phyloP scores from a whole-genome alignment of 1,140 invertebrate genomes.

The Charaxes varanes region DNA sequence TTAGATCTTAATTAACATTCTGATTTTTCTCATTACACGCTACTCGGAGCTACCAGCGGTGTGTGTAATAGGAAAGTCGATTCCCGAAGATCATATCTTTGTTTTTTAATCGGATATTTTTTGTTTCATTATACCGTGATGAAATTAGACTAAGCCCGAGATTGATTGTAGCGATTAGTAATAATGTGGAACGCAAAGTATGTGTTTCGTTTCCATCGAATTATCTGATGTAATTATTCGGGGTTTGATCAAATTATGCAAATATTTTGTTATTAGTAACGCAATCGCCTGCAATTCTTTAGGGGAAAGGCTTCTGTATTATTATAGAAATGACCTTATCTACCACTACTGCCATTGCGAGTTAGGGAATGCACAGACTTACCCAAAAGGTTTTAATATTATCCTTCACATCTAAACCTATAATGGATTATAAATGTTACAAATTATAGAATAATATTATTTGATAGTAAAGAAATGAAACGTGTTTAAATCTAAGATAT shows the following conservation, averaged over 20 bases:
- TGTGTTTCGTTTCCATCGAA: constrained; percentile 19
- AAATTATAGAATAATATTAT: background rate
- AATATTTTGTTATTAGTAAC: constrained; percentile 13
- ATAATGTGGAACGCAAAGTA: constrained; percentile 15
- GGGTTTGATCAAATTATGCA: constrained; percentile 17
- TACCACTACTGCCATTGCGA: no score
- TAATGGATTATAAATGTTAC: background rate
- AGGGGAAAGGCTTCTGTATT: no score
- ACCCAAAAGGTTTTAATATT: no score
- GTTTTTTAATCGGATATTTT: constrained; percentile 48
- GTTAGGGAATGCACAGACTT: no score
- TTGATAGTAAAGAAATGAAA: no score
- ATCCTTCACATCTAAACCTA: no score
- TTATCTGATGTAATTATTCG: constrained; percentile 20
- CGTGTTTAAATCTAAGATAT: no score
- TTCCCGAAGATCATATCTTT: constrained; percentile 47
- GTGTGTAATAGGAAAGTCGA: constrained; percentile 60
- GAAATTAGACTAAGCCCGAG: constrained; percentile 43
- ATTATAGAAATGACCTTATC: no score
- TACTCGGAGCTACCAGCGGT: constrained; percentile 58
- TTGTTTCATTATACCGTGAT: constrained; percentile 44
- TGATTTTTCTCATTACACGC: constrained; percentile 70
- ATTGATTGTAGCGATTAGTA: constrained; percentile 27
- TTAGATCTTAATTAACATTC: constrained; percentile 73
- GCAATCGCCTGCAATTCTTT: no score